A percentile compares a stretch with the other conserved stretches of the same genome.
phyloP scores from a whole-genome alignment of 53 echinoderm and acorn worm species.

The Hippasteria phrygiana region DNA sequence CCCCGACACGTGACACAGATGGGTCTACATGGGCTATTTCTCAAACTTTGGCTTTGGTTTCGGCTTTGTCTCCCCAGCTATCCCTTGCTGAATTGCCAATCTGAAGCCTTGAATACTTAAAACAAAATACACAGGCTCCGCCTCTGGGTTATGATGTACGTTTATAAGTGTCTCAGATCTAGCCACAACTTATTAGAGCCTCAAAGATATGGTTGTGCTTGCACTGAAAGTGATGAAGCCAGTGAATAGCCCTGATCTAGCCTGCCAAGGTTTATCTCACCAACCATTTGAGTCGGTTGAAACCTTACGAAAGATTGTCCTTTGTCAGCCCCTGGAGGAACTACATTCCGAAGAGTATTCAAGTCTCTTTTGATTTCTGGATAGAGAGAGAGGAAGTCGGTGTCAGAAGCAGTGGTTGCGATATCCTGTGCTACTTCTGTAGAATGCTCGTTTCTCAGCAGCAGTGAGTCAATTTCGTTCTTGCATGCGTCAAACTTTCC shows the following conservation, averaged over 20 bases:
- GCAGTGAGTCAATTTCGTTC: neutral
- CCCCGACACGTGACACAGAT: too few relatives aligned
- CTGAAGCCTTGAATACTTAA: too few relatives aligned
- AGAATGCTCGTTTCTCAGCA: conserved; percentile 15
- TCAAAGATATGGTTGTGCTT: too few relatives aligned
- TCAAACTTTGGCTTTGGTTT: too few relatives aligned
- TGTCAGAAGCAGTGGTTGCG: neutral
- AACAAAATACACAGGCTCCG: too few relatives aligned
- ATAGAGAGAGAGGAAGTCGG: conserved; percentile 34
- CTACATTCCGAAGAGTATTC: neutral
- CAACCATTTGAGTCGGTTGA: neutral
- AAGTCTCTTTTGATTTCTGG: conserved; percentile 16
- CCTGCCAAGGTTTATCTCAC: neutral
- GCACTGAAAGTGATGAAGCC: too few relatives aligned
- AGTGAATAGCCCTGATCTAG: neutral
- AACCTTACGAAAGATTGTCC: neutral
- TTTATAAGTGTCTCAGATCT: too few relatives aligned
- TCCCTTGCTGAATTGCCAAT: too few relatives aligned
- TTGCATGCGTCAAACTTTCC: neutral
- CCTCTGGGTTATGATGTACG: too few relatives aligned
- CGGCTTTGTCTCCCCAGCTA: too few relatives aligned
- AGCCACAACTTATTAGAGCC: too few relatives aligned
- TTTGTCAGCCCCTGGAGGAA: neutral
- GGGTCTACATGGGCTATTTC: too few relatives aligned
- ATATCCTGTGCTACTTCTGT: conserved; percentile 3